Evolutionary conservation across 2,797 vertebrate species (phyloP).

Genomic region (Pangasius sanitwongsei): DNA sequence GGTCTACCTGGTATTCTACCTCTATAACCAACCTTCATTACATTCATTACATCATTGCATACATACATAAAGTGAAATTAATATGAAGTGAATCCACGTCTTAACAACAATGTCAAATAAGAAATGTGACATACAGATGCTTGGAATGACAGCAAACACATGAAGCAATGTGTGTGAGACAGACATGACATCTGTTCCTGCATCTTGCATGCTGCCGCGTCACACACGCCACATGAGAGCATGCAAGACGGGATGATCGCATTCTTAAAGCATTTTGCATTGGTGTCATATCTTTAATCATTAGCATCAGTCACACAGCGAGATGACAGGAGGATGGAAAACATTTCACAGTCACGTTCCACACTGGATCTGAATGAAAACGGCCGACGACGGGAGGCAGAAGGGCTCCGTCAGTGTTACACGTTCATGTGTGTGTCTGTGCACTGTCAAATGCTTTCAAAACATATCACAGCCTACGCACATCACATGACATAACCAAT

Average conservation of each 20-base stretch:
- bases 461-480: conserved; percentile 25
- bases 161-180: neutral
- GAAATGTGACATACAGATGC: conserved; percentile 3
- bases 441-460: conserved; percentile 57
- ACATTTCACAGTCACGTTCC: conserved; percentile 47
- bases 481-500: conserved; percentile 38
- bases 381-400: neutral
- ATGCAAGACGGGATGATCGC: conserved; percentile 9
- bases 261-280: conserved; percentile 15
- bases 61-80: neutral
- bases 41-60: too few species aligned
- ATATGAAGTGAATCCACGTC: neutral
- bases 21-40: neutral
- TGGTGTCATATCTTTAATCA: conserved; percentile 1
- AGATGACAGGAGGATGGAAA: conserved; percentile 28
- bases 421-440: conserved; percentile 43
- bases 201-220: neutral
- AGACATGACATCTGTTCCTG: conserved; percentile 27
- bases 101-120: neutral
- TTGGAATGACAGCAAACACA: conserved; percentile 19
- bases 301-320: conserved; percentile 44
- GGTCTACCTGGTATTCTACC: neutral
- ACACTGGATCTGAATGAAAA: conserved; percentile 37
- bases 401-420: conserved; percentile 13
- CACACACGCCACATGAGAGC: conserved; percentile 1